Base-by-base conservation (phyloP, 1,140 invertebrate genomes). In the Holcopasites calliopsidis region DNA sequence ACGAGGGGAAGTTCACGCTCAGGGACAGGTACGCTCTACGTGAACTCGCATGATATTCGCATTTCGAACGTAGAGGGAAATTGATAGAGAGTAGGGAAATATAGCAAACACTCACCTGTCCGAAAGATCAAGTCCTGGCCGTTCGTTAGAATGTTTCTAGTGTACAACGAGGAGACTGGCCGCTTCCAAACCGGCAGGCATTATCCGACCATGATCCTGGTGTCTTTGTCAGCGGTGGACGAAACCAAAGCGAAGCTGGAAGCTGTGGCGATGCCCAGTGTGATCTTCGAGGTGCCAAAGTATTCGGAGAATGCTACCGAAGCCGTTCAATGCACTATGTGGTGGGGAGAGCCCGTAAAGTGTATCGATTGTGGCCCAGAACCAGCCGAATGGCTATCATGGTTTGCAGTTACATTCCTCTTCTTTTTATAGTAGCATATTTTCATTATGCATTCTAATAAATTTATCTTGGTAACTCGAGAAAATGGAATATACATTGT, bases 331-430 rank as follows among this genome's bases (percentile, higher is more conserved):
- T 89, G 86, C 49, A 74, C 69, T 5, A 83, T 89, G 83, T 90
- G 88, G 87, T 87, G 77, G 61, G 85, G 82, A 5, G 89, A 90
- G 75, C 64, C 77, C 26, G 52, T 90, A 0, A 82, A 87, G 28
- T 87, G 88, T 68, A 84, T 89, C 31, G 90, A 92, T 82, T 92
- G 91, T 76, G 91, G 91, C n/a, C 49, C 85, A 21, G 87, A 87
- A 55, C 76, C 85, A 13, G 86, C 87, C 7, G 78, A 83, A 76
- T 92, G 91, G 91, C 79, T 92, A 40, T 91, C 90, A 0, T 87
- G 82, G 87, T 90, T 49, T 5, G 38, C 7, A 38, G 7, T 44
- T 28, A n/a, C n/a, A n/a, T 18, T 26, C 3, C 1, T 6, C 26
- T 8, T n/a, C 5, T 13, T 26, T 10, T 7, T 42, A 5, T 3